A percentile compares a stretch with the other conserved stretches of the same genome.
These are phyloP conservation scores for Callinectes sapidus DNA, from an alignment of 2,888 invertebrate species.

Conservation along the genomic window DNA sequence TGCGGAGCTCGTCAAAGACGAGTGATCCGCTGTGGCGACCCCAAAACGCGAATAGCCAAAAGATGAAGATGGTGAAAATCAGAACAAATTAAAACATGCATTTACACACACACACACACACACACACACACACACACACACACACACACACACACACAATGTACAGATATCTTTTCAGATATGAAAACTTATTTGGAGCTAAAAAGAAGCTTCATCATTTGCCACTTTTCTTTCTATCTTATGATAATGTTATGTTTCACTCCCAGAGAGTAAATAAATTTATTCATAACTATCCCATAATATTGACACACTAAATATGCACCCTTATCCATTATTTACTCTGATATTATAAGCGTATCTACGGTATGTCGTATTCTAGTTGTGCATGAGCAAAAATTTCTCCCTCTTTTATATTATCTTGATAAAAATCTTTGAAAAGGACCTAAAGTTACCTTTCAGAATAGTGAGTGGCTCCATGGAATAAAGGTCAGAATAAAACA, in stretches of 20 bases:
- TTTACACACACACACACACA: too few relatives aligned
- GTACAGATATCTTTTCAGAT: not conserved
- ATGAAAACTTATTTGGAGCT: not conserved
- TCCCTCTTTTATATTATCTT: too few relatives aligned
- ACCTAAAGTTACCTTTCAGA: not conserved
- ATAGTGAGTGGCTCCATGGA: not conserved
- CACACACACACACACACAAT: too few relatives aligned
- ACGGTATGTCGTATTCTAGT: not conserved
- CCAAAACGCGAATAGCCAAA: too few relatives aligned
- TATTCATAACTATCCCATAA: not conserved
- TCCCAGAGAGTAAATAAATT: not conserved
- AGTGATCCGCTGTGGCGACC: too few relatives aligned
- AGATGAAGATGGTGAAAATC: too few relatives aligned
- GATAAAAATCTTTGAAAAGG: not conserved
- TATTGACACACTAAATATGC: not conserved
- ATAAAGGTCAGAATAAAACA: not conserved
- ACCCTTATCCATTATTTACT: too few relatives aligned
- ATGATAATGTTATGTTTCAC: not conserved
- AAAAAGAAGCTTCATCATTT: not conserved
- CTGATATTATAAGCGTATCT: not conserved
- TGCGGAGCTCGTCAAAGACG: too few relatives aligned
- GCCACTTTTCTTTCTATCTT: not conserved
- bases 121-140: too few relatives aligned
- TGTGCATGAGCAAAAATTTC: not conserved
- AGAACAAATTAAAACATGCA: too few relatives aligned